Evolutionary conservation across 2,888 invertebrate genomes (phyloP).

Genomic region (Ommatoiulus sabulosus): DNA sequence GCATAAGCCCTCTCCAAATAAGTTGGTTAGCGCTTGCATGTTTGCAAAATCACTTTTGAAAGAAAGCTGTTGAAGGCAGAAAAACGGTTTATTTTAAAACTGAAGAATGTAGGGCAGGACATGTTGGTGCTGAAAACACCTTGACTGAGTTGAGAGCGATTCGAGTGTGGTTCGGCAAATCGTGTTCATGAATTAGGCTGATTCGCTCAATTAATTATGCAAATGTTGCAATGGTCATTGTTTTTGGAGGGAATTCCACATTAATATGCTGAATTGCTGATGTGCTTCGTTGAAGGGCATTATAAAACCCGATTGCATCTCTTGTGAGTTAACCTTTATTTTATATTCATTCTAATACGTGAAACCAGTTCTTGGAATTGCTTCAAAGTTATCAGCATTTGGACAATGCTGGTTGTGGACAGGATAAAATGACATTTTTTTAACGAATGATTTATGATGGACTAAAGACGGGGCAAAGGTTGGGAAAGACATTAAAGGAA

Average conservation of each 20-base stretch:
- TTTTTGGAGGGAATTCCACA: constrained; percentile 10
- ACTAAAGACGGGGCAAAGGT: not conserved
- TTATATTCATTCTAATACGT: not conserved
- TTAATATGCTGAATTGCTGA: not conserved
- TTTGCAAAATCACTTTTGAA: constrained; percentile 37
- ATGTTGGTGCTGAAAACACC: constrained; percentile 41
- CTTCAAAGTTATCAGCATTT: not conserved
- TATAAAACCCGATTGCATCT: constrained; percentile 18
- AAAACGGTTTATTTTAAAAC: constrained; percentile 38
- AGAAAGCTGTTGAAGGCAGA: not conserved
- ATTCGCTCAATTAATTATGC: not conserved
- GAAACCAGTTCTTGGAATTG: not conserved
- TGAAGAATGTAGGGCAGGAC: constrained; percentile 47
- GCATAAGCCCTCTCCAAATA: constrained; percentile 9
- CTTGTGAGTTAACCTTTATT: not conserved
- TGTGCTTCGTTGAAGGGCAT: not conserved
- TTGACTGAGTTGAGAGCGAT: constrained; percentile 15
- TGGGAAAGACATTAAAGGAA: not conserved
- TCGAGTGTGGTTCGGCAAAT: constrained; percentile 26
- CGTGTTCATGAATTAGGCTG: not conserved
- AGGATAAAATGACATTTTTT: not conserved
- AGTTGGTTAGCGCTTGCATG: constrained; percentile 14
- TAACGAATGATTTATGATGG: not conserved
- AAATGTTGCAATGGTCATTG: constrained; percentile 10
- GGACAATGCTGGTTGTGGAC: not conserved